A percentile compares a stretch with the other conserved stretches of the same genome.
Conservation (phyloP, 2,113 vertebrate genomes). For the Furnarius figulus region DNA sequence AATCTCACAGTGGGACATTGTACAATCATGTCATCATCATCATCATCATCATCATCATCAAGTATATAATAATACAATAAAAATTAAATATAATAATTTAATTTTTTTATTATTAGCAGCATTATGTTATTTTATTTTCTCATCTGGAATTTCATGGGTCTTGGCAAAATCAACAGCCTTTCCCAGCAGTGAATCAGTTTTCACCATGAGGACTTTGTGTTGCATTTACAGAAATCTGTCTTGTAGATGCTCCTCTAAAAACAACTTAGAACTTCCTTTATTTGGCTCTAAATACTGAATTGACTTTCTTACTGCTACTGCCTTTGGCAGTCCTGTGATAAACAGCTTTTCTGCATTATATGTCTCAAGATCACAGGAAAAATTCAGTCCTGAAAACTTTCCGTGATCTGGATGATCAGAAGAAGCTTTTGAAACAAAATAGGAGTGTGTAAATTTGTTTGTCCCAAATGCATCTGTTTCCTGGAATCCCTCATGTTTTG, state of each 20-base stretch:
- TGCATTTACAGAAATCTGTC: neutral
- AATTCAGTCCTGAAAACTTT: neutral
- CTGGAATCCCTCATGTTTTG: neutral
- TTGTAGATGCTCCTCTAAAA: neutral
- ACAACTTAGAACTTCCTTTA: neutral
- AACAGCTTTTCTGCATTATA: neutral
- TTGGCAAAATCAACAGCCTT: neutral
- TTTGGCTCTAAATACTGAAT: neutral
- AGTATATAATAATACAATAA: neutral
- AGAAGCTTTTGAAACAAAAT: neutral
- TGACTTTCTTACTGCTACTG: neutral
- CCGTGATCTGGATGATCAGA: neutral
- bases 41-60: neutral
- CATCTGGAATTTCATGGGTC: neutral
- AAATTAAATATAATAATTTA: neutral
- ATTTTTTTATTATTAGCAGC: neutral
- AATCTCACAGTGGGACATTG: neutral
- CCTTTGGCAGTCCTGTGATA: neutral
- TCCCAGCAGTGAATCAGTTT: neutral
- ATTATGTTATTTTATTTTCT: neutral
- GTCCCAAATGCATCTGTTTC: neutral
- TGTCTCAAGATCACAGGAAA: neutral
- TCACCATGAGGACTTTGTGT: neutral
- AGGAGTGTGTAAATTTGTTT: neutral
- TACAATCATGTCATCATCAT: neutral